Evolutionary conservation across 2,888 invertebrate species (phyloP), one percentile per base, ranked within the genome.

Genomic region (Pherbina coryleti): DNA sequence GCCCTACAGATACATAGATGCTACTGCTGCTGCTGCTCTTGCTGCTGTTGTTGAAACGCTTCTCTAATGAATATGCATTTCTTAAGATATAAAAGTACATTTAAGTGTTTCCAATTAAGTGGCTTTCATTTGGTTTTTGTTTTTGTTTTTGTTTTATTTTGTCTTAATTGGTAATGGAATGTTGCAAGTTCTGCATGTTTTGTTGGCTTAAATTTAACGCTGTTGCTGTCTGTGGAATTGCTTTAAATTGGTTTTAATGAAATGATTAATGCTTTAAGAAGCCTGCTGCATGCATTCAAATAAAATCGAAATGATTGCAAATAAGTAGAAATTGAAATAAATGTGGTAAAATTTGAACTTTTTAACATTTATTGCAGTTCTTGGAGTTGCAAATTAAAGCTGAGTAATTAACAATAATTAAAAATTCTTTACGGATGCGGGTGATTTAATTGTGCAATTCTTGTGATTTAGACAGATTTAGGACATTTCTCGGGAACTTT

Each of bases 21-120:
- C 37, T 37, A 44, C 34, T 67, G 25, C 37, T 67, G 37, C 37
- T n/a, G n/a, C n/a, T n/a, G n/a, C n/a, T n/a, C n/a, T n/a, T n/a
- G n/a, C n/a, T n/a, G 44, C 37, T 66, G 34, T 37, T 66, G 66
- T 22, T n/a, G 55, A 9, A 11, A n/a, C 55, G 51, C 22, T 55
- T 55, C 34, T 71, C 34, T 72, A 72, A 72, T 72, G 72, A 72
- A 55, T 60, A 72, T 37, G 55, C 72, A 72, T 72, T 37, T 14
- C 44, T 34, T 2, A 22, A 22, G 60, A 57, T 34, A 22, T 11
- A 60, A 37, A 72, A 60, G 19, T 37, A 19, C 37, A 60, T 55
- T 57, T 57, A 72, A 71, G 55, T 71, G 71, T 22, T 72, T 72
- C 28, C 57, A 57, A 60, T 72, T 72, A 19, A 71, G 57, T 19